These are phyloP conservation scores for Seladonia tumulorum DNA, from an alignment of 2,888 invertebrate genomes.

Conservation along the genomic window DNA sequence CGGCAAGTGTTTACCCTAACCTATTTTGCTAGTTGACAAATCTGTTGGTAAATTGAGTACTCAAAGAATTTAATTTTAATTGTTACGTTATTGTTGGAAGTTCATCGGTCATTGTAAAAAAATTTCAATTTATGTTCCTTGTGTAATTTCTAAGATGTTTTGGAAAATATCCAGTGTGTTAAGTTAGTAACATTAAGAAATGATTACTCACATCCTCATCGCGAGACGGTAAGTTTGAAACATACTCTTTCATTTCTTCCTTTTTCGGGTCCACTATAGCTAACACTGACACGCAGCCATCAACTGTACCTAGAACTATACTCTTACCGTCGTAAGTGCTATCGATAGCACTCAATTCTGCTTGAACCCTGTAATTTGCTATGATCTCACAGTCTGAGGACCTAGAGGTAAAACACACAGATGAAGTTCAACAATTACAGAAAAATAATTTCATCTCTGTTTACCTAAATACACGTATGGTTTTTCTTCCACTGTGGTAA, in stretches of 20 bases:
- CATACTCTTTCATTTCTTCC: slow-evolving; percentile 87
- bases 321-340: slow-evolving; percentile 93
- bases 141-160: slow-evolving; percentile 13
- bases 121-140: background rate
- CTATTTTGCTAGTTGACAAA: slow-evolving; percentile 51
- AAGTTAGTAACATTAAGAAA: slow-evolving; percentile 5
- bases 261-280: slow-evolving; percentile 91
- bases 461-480: slow-evolving; percentile 95
- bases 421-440: background rate
- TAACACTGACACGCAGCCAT: slow-evolving; percentile 96
- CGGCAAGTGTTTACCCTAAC: slow-evolving; percentile 59
- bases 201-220: slow-evolving; percentile 86
- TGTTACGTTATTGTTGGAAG: background rate
- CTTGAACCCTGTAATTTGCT: slow-evolving; percentile 96
- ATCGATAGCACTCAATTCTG: slow-evolving; percentile 94
- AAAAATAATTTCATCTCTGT: slow-evolving; percentile 21
- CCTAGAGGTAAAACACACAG: slow-evolving; percentile 83
- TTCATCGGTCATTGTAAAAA: background rate
- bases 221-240: slow-evolving; percentile 89
- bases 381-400: slow-evolving; percentile 95
- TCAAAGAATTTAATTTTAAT: background rate
- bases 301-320: slow-evolving; percentile 95
- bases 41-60: background rate
- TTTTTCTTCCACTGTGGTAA: slow-evolving; percentile 98
- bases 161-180: slow-evolving; percentile 7